Conservation (phyloP, 1,140 invertebrate species). For the Diorhabda carinulata region DNA sequence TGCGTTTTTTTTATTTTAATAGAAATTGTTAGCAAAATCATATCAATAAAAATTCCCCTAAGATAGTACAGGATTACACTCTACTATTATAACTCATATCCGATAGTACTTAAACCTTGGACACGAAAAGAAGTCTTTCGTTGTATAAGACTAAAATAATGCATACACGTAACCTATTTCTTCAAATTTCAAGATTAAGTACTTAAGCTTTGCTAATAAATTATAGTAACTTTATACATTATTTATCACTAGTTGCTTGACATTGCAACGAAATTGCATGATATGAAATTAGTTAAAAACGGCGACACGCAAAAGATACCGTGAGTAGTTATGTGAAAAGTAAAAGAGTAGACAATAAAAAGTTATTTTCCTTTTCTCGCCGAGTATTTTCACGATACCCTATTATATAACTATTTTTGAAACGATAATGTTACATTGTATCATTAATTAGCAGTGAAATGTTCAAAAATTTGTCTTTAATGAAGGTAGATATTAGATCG, state of each 20-base stretch:
- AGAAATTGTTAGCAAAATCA: neutral
- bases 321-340: conserved; percentile 19
- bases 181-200: neutral
- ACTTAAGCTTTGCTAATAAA: conserved; percentile 1
- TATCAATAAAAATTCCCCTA: neutral
- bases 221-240: conserved; percentile 7
- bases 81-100: neutral
- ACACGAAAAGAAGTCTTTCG: neutral
- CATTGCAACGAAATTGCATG: conserved; percentile 28
- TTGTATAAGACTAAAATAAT: neutral
- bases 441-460: neutral
- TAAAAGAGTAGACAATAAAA: conserved; percentile 25
- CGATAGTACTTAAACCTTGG: neutral
- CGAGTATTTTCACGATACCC: neutral
- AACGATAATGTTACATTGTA: neutral
- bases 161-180: neutral
- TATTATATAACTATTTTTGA: neutral
- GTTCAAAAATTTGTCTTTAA: neutral
- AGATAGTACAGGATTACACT: neutral
- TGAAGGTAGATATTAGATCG: neutral
- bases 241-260: conserved; percentile 16
- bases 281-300: conserved; percentile 26
- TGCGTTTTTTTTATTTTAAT: neutral
- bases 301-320: conserved; percentile 29
- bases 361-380: conserved; percentile 23